These are phyloP conservation scores for Coremacera marginata DNA, from an alignment of 2,888 invertebrate genomes.

Conservation along the genomic window DNA sequence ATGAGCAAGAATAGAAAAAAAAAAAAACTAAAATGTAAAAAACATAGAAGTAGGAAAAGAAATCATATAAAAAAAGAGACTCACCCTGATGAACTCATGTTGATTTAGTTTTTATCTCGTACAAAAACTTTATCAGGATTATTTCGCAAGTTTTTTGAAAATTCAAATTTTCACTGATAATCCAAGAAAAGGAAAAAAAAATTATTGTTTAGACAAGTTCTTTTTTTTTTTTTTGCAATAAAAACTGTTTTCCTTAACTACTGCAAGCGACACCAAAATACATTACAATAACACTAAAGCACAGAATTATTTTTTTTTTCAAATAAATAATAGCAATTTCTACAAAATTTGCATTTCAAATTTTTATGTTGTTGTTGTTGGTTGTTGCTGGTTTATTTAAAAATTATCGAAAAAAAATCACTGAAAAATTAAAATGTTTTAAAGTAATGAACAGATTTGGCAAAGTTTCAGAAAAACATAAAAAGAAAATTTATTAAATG, in stretches of 20 bases:
- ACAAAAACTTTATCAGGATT: neutral
- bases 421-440: conserved; percentile 11
- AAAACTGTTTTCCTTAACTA: neutral
- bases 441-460: conserved; percentile 5
- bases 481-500: neutral
- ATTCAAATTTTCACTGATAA: conserved; percentile 27
- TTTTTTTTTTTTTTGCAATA: neutral
- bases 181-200: conserved; percentile 11
- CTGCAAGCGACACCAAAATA: neutral
- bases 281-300: neutral
- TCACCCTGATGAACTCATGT: conserved; percentile 38
- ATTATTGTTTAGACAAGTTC: neutral
- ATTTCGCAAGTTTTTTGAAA: conserved; percentile 13
- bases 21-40: conserved; percentile 17
- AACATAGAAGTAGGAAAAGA: neutral
- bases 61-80: conserved; percentile 20
- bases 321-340: neutral
- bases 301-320: neutral
- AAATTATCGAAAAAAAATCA: conserved; percentile 34
- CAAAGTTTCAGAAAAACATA: neutral
- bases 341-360: conserved; percentile 9
- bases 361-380: neutral
- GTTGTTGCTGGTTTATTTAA: neutral
- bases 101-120: neutral
- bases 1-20: neutral